A percentile compares a stretch with the other conserved stretches of the same genome.
Conservation (phyloP, 2,797 vertebrate species). For the Apogon hyalosoma region DNA sequence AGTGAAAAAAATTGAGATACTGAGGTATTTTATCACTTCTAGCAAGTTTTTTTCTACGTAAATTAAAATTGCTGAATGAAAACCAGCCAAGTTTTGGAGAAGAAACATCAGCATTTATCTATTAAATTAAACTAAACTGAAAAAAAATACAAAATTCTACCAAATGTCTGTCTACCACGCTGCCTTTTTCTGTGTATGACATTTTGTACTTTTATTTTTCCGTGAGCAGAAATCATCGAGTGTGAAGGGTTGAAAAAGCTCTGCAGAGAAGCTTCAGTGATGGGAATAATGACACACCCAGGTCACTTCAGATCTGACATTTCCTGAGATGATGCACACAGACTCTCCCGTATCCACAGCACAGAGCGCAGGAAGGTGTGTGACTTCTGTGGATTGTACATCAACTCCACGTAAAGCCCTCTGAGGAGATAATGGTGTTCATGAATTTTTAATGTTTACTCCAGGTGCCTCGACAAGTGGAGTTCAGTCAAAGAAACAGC, state of each 20-base stretch:
- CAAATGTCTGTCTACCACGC: background rate
- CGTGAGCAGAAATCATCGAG: no score
- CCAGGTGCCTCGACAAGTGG: conserved; percentile 3
- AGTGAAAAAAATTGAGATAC: no score
- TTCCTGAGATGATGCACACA: background rate
- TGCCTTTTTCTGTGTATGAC: background rate
- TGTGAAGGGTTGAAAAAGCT: conserved; percentile 1
- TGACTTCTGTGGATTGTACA: background rate
- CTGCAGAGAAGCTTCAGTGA: background rate
- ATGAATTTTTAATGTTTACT: conserved; percentile 51
- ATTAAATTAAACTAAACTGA: no score
- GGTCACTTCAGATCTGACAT: conserved; percentile 22
- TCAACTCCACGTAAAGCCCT: background rate
- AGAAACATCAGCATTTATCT: no score
- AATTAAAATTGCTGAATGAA: no score
- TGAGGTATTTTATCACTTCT: no score
- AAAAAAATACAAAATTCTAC: no score
- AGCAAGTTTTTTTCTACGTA: no score
- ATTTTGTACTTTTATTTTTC: no score
- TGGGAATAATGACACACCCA: background rate
- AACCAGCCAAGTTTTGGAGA: no score
- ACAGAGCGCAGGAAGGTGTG: background rate
- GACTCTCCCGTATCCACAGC: background rate
- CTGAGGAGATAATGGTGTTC: conserved; percentile 1
- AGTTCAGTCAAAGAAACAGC: background rate